Evolutionary conservation across 64 coral and sea anemone species (phyloP).

Genomic region (Actinia equina): DNA sequence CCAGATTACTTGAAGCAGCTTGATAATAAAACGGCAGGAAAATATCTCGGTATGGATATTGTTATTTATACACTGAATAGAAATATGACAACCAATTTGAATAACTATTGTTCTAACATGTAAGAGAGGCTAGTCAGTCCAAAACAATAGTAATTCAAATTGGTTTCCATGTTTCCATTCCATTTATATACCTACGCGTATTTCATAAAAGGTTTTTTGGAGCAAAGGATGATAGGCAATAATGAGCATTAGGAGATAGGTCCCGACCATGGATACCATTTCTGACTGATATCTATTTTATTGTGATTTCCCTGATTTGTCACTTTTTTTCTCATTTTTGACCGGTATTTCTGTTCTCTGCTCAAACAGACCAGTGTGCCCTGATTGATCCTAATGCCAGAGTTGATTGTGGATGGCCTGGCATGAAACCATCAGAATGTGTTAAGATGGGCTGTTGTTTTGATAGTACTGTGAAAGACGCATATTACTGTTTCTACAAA

Average conservation of each 20-base stretch:
- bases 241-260: too few species aligned
- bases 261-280: too few species aligned
- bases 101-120: too few species aligned
- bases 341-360: not conserved
- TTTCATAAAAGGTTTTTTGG: too few species aligned
- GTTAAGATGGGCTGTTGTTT: slow-evolving; percentile 67
- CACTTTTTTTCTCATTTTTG: not conserved
- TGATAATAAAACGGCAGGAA: not conserved
- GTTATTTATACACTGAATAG: not conserved
- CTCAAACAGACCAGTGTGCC: slow-evolving; percentile 56
- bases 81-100: too few species aligned
- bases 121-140: too few species aligned
- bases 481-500: slow-evolving; percentile 66
- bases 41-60: not conserved
- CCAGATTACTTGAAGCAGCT: not conserved
- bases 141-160: too few species aligned
- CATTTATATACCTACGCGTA: too few species aligned
- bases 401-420: slow-evolving; percentile 87
- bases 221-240: too few species aligned
- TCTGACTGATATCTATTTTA: too few species aligned
- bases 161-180: too few species aligned
- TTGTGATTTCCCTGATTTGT: too few species aligned
- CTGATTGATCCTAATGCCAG: slow-evolving; percentile 49
- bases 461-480: slow-evolving; percentile 13
- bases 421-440: slow-evolving; percentile 41